Evolutionary conservation across 2,888 invertebrate genomes (phyloP).

Genomic region (Xylota sylvarum): DNA sequence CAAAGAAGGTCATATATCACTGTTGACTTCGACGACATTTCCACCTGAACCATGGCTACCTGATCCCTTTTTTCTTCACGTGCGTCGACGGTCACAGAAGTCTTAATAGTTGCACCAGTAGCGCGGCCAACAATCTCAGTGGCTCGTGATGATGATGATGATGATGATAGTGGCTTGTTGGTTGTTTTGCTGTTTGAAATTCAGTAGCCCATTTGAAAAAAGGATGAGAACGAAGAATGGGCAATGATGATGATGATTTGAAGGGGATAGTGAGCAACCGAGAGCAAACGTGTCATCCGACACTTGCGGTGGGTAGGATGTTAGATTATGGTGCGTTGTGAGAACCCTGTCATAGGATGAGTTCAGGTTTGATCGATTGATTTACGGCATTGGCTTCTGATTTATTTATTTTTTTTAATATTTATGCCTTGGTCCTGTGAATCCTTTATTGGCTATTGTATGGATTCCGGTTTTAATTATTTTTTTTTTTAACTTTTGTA

Average conservation of each 20-base stretch:
- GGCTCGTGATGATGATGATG: constrained; percentile 21
- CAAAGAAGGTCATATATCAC: constrained; percentile 75
- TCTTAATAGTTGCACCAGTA: constrained; percentile 44
- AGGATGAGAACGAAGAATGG: constrained; percentile 2
- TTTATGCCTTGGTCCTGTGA: neutral
- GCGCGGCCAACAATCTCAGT: constrained; percentile 47
- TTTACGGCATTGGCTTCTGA: constrained; percentile 56
- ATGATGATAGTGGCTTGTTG: constrained; percentile 34
- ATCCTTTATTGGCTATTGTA: neutral
- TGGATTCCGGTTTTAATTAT: neutral
- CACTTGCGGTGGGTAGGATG: constrained; percentile 31
- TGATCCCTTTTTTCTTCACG: constrained; percentile 46
- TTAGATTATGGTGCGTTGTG: constrained; percentile 38
- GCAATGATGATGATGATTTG: constrained; percentile 7
- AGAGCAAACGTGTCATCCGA: constrained; percentile 37
- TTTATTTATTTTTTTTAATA: constrained; percentile 6
- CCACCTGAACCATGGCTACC: constrained; percentile 69
- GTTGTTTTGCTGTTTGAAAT: constrained; percentile 41
- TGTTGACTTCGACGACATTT: constrained; percentile 71
- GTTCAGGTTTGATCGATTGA: constrained; percentile 61
- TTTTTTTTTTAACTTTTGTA: neutral
- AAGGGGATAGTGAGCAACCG: constrained; percentile 6
- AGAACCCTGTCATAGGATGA: constrained; percentile 23
- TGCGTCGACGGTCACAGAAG: constrained; percentile 38
- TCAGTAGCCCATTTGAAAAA: constrained; percentile 51